These are phyloP conservation scores for Craseonycteris thonglongyai DNA, from an alignment of 2,113 vertebrate species.

Conservation along the genomic window DNA sequence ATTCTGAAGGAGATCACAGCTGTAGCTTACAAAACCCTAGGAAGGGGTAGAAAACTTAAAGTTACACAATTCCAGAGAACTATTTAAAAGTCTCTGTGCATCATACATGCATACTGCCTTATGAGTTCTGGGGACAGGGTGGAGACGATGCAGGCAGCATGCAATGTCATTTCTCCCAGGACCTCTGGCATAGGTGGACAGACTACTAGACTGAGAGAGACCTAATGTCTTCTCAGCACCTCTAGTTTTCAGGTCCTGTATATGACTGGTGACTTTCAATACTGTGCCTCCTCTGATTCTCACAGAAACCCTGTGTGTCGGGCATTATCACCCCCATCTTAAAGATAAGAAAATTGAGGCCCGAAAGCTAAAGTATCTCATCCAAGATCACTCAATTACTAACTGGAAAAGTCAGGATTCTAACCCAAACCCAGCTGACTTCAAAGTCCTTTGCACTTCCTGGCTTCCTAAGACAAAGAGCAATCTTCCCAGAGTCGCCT, in stretches of 20 bases:
- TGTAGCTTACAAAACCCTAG: conserved; percentile 9
- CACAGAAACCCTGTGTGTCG: neutral
- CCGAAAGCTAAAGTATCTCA: neutral
- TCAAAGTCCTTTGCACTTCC: neutral
- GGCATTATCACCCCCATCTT: neutral
- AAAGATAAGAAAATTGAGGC: conserved; percentile 13
- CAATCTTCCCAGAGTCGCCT: neutral
- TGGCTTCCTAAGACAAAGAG: neutral
- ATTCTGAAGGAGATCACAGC: conserved; percentile 65
- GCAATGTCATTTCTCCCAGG: neutral
- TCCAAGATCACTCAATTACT: neutral
- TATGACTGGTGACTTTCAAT: neutral
- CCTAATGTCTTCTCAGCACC: neutral
- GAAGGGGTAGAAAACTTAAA: conserved; percentile 22
- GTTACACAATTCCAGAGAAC: neutral
- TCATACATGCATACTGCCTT: neutral
- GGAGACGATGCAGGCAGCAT: neutral
- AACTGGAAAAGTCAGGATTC: neutral
- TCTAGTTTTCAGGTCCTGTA: neutral
- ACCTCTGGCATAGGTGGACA: neutral
- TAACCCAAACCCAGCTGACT: neutral
- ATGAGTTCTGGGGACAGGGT: neutral
- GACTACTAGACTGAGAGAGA: neutral
- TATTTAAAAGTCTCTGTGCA: neutral
- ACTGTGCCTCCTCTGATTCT: neutral